Conservation (phyloP, 2,888 invertebrate species). For the Lysandra bellargus region DNA sequence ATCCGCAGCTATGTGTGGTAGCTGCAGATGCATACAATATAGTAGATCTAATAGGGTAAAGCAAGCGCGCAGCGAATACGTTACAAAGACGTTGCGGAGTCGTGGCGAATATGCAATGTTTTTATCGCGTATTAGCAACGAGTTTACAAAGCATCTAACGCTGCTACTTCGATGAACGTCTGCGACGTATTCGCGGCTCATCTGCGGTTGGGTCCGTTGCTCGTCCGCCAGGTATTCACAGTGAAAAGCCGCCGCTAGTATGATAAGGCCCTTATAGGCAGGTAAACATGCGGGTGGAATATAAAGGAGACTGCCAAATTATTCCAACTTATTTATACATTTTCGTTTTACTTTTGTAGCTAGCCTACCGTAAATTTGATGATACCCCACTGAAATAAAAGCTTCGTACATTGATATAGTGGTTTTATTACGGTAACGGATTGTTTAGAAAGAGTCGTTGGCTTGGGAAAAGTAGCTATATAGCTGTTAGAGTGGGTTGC, state of each 20-base stretch:
- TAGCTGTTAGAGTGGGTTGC: not conserved
- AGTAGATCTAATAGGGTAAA: no score
- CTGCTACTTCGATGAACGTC: no score
- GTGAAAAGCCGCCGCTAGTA: not conserved
- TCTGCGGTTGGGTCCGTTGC: no score
- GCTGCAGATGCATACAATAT: no score
- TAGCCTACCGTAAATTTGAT: conserved; percentile 17
- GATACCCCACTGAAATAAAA: not conserved
- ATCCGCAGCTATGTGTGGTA: no score
- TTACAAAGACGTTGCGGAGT: no score
- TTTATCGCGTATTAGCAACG: no score
- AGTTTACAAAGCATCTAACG: no score
- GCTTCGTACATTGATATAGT: conserved; percentile 17
- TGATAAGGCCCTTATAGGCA: not conserved
- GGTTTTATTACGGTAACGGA: not conserved
- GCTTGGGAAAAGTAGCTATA: not conserved
- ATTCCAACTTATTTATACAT: conserved; percentile 29
- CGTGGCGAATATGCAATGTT: no score
- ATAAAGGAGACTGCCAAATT: conserved; percentile 27
- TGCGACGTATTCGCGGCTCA: no score
- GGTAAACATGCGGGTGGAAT: conserved; percentile 21
- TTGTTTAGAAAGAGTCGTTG: not conserved
- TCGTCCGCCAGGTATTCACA: no score
- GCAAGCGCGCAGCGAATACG: no score
- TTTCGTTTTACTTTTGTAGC: conserved; percentile 12